These are phyloP conservation scores for Thunnus albacares DNA, from an alignment of 2,797 vertebrate species.

Conservation along the genomic window DNA sequence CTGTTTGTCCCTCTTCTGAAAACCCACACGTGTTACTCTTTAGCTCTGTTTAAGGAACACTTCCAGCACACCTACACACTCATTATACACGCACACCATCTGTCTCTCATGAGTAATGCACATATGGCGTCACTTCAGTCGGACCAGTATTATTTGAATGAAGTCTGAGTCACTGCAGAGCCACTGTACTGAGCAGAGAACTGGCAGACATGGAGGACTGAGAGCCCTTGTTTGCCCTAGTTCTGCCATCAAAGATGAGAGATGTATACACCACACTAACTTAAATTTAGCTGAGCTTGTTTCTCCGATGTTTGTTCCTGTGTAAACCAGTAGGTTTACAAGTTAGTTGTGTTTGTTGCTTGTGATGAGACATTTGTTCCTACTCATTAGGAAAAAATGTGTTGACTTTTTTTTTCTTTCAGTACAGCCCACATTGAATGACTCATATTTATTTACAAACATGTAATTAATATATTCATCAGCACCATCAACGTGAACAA, in stretches of 20 bases:
- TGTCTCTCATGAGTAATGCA: conserved; percentile 61
- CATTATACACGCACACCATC: conserved; percentile 49
- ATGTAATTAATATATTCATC: neutral
- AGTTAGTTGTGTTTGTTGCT: conserved; percentile 41
- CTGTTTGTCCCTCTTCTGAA: conserved; percentile 50
- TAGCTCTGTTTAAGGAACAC: conserved; percentile 57
- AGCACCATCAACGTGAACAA: neutral
- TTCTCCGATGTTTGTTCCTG: conserved; percentile 51
- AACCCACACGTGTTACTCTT: conserved; percentile 55
- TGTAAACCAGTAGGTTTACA: conserved; percentile 23
- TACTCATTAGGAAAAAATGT: conserved; percentile 38
- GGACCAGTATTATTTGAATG: conserved; percentile 38
- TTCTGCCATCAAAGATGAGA: conserved; percentile 35
- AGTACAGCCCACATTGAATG: conserved; percentile 18
- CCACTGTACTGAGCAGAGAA: conserved; percentile 18
- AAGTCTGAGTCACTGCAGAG: conserved; percentile 61
- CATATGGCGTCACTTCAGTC: conserved; percentile 58
- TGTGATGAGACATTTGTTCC: conserved; percentile 4
- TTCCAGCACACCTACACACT: conserved; percentile 55
- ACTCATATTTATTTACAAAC: conserved; percentile 1
- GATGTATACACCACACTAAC: conserved; percentile 27
- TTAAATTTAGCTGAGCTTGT: conserved; percentile 3
- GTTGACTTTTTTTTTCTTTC: neutral
- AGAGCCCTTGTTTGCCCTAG: conserved; percentile 4
- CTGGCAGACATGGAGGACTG: conserved; percentile 7